These are phyloP conservation scores for Pararge aegeria DNA, from an alignment of 1,140 invertebrate genomes.

Conservation along the genomic window DNA sequence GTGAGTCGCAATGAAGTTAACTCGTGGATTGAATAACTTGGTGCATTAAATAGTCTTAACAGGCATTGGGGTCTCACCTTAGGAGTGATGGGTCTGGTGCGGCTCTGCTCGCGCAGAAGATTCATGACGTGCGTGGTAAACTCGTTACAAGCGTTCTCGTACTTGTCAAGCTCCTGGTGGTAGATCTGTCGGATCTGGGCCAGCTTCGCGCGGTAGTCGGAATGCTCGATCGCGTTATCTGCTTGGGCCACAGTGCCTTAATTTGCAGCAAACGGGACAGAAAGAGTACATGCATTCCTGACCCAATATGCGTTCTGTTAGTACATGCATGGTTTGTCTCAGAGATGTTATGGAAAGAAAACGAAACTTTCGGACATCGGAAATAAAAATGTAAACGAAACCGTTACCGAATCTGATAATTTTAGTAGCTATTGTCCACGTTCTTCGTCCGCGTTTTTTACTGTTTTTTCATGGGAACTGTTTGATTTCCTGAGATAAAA, in stretches of 20 bases:
- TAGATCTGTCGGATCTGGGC: constrained; percentile 99
- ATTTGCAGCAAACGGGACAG: constrained; percentile 54
- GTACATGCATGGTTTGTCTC: not conserved
- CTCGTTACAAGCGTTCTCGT: constrained; percentile 99
- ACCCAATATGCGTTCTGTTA: constrained; percentile 23
- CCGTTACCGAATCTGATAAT: too few species aligned
- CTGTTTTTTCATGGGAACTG: too few species aligned
- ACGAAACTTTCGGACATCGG: too few species aligned
- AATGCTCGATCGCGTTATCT: constrained; percentile 99
- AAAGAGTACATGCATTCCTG: constrained; percentile 58
- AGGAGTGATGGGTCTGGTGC: constrained; percentile 96
- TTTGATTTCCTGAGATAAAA: too few species aligned
- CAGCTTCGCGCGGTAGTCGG: constrained; percentile 98
- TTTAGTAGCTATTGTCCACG: too few species aligned
- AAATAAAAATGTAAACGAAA: too few species aligned
- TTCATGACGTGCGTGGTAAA: constrained; percentile 99
- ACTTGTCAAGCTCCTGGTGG: constrained; percentile 99
- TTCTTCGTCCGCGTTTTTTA: too few species aligned
- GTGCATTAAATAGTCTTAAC: too few species aligned
- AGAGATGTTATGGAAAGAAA: too few species aligned
- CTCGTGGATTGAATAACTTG: too few species aligned
- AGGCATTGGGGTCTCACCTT: constrained; percentile 57
- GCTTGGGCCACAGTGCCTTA: constrained; percentile 82
- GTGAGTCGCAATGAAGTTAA: too few species aligned
- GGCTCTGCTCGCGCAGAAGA: constrained; percentile 97